Conservation (phyloP, 1,140 invertebrate species). For the Tetramorium simillimum region DNA sequence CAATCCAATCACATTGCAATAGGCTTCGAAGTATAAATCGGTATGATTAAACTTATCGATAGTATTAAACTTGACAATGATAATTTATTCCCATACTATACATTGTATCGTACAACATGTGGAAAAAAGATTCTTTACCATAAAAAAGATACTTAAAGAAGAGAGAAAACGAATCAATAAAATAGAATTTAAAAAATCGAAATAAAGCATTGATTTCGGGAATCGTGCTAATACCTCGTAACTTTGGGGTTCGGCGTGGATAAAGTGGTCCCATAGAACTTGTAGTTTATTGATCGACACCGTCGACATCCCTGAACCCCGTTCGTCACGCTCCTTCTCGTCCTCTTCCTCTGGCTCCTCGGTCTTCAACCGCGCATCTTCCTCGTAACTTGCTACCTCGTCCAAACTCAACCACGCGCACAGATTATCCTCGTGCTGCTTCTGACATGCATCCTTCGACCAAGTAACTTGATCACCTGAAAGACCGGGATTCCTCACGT, state of each 20-base stretch:
- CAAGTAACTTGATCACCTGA: constrained; percentile 66
- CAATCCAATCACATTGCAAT: constrained; percentile 16
- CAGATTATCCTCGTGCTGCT: constrained; percentile 43
- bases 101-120: neutral
- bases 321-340: constrained; percentile 64
- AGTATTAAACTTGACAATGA: constrained; percentile 7
- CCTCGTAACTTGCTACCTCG: constrained; percentile 63
- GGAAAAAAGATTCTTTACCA: neutral
- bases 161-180: neutral
- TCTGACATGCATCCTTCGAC: constrained; percentile 27
- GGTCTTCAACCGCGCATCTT: constrained; percentile 63
- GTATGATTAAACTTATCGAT: too few species aligned
- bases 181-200: neutral
- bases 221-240: constrained; percentile 84
- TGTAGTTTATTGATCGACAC: constrained; percentile 76
- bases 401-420: constrained; percentile 66
- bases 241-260: constrained; percentile 87
- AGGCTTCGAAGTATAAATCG: neutral
- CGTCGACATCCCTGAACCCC: constrained; percentile 67
- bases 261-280: constrained; percentile 87
- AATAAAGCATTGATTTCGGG: neutral
- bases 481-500: constrained; percentile 57
- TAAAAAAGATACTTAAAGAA: neutral
- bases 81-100: neutral
- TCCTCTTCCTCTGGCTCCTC: constrained; percentile 70